Evolutionary conservation across 2,797 vertebrate genomes (phyloP).

Genomic region (Gorsachius magnificus): DNA sequence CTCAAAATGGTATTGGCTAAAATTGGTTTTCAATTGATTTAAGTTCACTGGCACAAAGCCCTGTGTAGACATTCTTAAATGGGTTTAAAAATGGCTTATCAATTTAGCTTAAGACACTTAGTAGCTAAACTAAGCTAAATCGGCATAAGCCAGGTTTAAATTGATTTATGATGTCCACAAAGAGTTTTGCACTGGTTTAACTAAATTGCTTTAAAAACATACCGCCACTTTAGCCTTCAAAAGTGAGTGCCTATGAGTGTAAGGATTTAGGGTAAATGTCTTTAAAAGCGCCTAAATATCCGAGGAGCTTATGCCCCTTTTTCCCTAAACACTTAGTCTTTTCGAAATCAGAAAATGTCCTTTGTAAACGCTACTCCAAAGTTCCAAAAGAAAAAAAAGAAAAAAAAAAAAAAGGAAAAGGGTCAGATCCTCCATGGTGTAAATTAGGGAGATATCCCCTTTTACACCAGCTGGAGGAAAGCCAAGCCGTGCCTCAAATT

Average conservation of each 20-base stretch:
- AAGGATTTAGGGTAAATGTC: slow-evolving; percentile 59
- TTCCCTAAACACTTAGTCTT: slow-evolving; percentile 22
- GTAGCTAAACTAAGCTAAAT: slow-evolving; percentile 72
- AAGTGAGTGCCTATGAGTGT: slow-evolving; percentile 53
- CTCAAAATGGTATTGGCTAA: slow-evolving; percentile 46
- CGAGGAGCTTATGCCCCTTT: slow-evolving; percentile 52
- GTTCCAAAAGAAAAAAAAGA: background rate
- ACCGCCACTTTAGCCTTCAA: slow-evolving; percentile 58
- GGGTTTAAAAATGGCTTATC: slow-evolving; percentile 73
- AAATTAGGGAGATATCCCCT: background rate
- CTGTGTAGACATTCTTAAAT: slow-evolving; percentile 68
- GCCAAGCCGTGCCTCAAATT: background rate
- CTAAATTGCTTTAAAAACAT: slow-evolving; percentile 72
- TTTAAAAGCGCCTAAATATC: slow-evolving; percentile 65
- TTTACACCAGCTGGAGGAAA: background rate
- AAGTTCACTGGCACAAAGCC: slow-evolving; percentile 69
- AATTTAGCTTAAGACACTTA: slow-evolving; percentile 73
- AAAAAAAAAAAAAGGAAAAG: background rate
- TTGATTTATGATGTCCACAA: slow-evolving; percentile 73
- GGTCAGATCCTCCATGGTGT: background rate
- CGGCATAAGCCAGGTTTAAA: slow-evolving; percentile 70
- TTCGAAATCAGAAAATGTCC: slow-evolving; percentile 12
- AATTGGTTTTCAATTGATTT: slow-evolving; percentile 70
- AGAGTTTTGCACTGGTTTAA: slow-evolving; percentile 71
- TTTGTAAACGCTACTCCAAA: slow-evolving; percentile 16